phyloP scores from a whole-genome alignment of 2,113 vertebrate species.

The Sturnira hondurensis region DNA sequence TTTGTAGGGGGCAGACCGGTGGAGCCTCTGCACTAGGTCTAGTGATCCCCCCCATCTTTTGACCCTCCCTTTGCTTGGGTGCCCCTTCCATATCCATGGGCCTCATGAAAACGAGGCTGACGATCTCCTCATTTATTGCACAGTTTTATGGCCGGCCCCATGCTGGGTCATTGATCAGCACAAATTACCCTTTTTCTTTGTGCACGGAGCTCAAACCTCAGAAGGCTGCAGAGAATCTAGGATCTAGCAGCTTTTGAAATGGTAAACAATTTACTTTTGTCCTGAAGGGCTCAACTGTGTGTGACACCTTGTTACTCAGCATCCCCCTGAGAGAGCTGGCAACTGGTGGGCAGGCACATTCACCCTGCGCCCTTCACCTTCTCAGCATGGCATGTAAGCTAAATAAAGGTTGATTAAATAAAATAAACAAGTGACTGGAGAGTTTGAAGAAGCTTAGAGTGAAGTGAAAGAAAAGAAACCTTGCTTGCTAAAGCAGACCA shows the following conservation, averaged over 20 bases:
- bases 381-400: neutral
- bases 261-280: conserved; percentile 32
- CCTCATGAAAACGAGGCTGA: neutral
- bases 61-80: neutral
- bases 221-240: neutral
- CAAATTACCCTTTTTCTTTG: neutral
- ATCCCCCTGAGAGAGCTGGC: neutral
- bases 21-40: too few species aligned
- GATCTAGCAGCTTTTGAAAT: neutral
- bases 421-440: neutral
- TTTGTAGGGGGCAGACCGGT: neutral
- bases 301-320: neutral
- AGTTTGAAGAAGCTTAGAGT: neutral
- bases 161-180: neutral
- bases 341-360: neutral
- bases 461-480: neutral
- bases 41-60: too few species aligned
- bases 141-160: neutral
- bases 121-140: neutral
- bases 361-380: neutral
- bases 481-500: neutral
- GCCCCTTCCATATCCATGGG: neutral
- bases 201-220: neutral
- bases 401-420: neutral
- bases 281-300: neutral